Percentiles rank a stretch among this genome's conserved stretches.
Conservation (phyloP, 2,888 invertebrate genomes). For the Drosophila aldrichi region DNA sequence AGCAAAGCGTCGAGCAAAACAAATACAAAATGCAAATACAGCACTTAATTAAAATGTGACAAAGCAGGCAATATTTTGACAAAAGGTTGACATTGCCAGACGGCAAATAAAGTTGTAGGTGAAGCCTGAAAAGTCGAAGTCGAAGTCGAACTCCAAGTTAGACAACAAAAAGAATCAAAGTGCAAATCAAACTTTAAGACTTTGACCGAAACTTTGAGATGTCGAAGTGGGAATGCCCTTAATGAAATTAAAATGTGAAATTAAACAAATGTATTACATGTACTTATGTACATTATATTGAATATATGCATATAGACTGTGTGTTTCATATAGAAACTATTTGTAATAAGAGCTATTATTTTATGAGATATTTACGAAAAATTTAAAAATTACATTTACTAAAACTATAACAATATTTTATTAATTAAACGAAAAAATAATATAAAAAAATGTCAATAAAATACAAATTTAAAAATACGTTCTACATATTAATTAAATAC, state of each 20-base stretch:
- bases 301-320: no score
- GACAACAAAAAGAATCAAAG: neutral
- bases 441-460: no score
- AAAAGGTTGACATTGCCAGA: constrained; percentile 10
- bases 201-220: neutral
- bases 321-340: no score
- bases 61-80: constrained; percentile 12
- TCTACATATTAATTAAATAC: no score
- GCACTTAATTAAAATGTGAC: constrained; percentile 54
- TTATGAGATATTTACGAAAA: no score
- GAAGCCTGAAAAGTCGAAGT: neutral
- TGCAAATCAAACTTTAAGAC: neutral
- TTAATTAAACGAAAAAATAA: no score
- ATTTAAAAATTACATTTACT: no score
- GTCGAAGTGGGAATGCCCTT: neutral
- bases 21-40: constrained; percentile 1
- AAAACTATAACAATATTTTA: no score
- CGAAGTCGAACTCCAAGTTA: neutral
- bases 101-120: constrained; percentile 19
- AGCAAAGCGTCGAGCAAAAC: constrained; percentile 14
- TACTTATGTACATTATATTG: no score
- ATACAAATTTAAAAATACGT: no score
- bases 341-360: no score
- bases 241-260: neutral
- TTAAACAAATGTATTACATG: neutral